Evolutionary conservation across 2,797 vertebrate species (phyloP).

Genomic region (Smutsia temminckii): DNA sequence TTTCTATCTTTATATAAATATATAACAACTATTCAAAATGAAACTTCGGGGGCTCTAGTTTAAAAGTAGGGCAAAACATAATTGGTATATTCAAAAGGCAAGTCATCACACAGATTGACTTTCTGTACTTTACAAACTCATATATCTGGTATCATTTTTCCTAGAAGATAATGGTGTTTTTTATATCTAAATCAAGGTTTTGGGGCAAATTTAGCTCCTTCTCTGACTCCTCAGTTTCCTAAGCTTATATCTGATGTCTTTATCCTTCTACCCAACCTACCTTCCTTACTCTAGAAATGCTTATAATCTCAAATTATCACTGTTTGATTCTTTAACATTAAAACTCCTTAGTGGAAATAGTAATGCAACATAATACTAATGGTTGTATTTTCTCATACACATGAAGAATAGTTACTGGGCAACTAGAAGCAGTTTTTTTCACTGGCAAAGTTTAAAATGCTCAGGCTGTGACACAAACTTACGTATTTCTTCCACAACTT

Average conservation of each 20-base stretch:
- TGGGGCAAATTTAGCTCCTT: neutral
- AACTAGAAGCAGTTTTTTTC: constrained; percentile 16
- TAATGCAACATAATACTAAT: neutral
- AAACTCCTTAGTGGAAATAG: constrained; percentile 9
- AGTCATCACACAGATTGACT: neutral
- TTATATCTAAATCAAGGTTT: neutral
- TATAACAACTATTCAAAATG: constrained; percentile 2
- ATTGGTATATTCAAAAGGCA: neutral
- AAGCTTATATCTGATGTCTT: neutral
- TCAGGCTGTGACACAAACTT: constrained; percentile 83
- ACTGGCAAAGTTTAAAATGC: neutral
- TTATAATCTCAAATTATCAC: constrained; percentile 4
- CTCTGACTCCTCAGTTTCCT: neutral
- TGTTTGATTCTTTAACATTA: neutral
- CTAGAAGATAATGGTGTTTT: neutral
- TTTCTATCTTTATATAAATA: constrained; percentile 35
- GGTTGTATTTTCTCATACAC: neutral
- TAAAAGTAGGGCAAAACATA: constrained; percentile 21
- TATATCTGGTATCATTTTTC: neutral
- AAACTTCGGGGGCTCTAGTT: constrained; percentile 18
- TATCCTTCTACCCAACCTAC: neutral
- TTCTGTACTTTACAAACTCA: neutral
- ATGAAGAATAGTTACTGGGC: constrained; percentile 18
- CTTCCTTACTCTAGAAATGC: constrained; percentile 16
- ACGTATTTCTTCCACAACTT: constrained; percentile 94